Conservation (phyloP, 2,888 invertebrate genomes). For the Rhagonycha lutea region DNA sequence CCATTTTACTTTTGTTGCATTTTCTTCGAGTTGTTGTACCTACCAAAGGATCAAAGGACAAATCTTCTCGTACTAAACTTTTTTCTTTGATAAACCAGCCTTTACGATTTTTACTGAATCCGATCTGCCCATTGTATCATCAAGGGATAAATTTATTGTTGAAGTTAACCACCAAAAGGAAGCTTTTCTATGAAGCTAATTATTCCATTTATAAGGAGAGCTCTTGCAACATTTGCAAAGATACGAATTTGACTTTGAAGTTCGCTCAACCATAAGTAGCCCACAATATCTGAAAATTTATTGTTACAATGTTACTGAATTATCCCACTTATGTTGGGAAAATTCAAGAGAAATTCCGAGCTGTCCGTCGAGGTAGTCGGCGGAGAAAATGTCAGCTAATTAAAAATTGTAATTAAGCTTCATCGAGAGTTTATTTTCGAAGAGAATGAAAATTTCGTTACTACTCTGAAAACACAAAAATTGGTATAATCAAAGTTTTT, state of each 20-base stretch:
- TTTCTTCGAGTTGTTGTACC: neutral
- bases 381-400: neutral
- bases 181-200: too few relatives aligned
- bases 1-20: neutral
- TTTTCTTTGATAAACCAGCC: neutral
- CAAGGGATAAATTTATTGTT: neutral
- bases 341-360: neutral
- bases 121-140: neutral
- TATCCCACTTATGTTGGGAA: neutral
- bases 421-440: too few relatives aligned
- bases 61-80: neutral
- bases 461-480: neutral
- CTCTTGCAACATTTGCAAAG: neutral
- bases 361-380: neutral
- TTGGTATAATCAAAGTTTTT: too few relatives aligned
- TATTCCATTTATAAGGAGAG: too few relatives aligned
- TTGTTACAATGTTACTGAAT: neutral
- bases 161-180: neutral
- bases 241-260: neutral
- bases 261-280: neutral
- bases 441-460: neutral
- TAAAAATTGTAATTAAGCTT: neutral
- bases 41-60: too few relatives aligned
- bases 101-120: neutral
- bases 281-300: neutral